These are phyloP conservation scores for Rhynchonycteris naso DNA, from an alignment of 2,797 vertebrate species.

Conservation along the genomic window DNA sequence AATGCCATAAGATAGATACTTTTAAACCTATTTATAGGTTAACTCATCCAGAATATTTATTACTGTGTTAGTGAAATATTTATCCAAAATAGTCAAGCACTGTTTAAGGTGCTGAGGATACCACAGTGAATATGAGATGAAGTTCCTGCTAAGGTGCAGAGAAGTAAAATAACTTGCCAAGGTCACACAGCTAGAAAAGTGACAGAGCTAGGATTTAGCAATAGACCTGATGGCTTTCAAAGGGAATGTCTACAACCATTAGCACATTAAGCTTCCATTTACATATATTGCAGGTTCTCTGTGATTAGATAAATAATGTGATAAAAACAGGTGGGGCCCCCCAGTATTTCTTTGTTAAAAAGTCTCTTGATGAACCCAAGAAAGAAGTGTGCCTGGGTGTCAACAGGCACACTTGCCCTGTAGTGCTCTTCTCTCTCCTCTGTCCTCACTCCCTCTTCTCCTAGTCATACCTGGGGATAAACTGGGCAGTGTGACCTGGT, in stretches of 20 bases:
- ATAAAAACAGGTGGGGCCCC: constrained; percentile 4
- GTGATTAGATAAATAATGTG: constrained; percentile 8
- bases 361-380: background rate
- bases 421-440: background rate
- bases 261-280: background rate
- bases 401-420: background rate
- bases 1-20: background rate
- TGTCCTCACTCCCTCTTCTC: no score
- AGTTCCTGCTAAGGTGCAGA: constrained; percentile 23
- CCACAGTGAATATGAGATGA: background rate
- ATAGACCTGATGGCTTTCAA: background rate
- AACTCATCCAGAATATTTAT: constrained; percentile 16
- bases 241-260: background rate
- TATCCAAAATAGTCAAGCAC: background rate
- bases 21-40: background rate
- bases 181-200: background rate
- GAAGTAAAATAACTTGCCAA: background rate
- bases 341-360: constrained; percentile 38
- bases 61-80: background rate
- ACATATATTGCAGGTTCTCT: background rate
- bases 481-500: constrained; percentile 24
- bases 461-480: background rate
- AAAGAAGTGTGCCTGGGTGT: constrained; percentile 10
- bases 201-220: constrained; percentile 19
- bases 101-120: constrained; percentile 9